Base-by-base conservation (phyloP, 37 sponge, comb jelly and placozoan species). In the Ephydatia muelleri region DNA sequence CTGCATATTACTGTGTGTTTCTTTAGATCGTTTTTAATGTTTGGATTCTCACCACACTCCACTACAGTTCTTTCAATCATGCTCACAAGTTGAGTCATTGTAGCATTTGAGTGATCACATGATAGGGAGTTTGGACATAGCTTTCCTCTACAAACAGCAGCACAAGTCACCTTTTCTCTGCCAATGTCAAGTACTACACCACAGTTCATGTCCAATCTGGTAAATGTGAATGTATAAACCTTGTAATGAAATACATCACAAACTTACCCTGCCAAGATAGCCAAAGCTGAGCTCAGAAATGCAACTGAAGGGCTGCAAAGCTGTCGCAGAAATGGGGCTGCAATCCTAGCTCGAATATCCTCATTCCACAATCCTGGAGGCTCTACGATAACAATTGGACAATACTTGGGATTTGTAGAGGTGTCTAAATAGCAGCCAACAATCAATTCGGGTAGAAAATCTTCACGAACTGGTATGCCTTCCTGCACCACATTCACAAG, bases 161-260 rank as follows among this genome's bases (percentile, higher is more conserved):
- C 65, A 66, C 81, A 81, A 3, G 81, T 81, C 28, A 39, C 81
- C 68, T 70, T 39, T 27, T 70, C 81, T 14, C 43, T 27, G 26
- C 81, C 81, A 70, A 81, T 43, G 67, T 81, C 81, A 70, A 81
- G 38, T 3, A 81, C 81, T 25, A 81, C 70, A 33, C 81, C 81
- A 68, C 49, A 70, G 11, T 47, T 70, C 69, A 65, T 38, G 21
- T 81, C 70, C 70, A 81, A 13, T 25, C 81, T 81, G 36, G 75
- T 19, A 31, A 70, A 70, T 70, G n/a, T n/a, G n/a, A n/a, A n/a
- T n/a, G n/a, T n/a, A n/a, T n/a, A n/a, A n/a, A n/a, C n/a, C n/a
- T n/a, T n/a, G n/a, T n/a, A n/a, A n/a, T n/a, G n/a, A n/a, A n/a
- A n/a, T n/a, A n/a, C n/a, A n/a, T n/a, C 16, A 57, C 32, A 19